Conservation (phyloP, 2,797 vertebrate species). For the Dryobates pubescens region DNA sequence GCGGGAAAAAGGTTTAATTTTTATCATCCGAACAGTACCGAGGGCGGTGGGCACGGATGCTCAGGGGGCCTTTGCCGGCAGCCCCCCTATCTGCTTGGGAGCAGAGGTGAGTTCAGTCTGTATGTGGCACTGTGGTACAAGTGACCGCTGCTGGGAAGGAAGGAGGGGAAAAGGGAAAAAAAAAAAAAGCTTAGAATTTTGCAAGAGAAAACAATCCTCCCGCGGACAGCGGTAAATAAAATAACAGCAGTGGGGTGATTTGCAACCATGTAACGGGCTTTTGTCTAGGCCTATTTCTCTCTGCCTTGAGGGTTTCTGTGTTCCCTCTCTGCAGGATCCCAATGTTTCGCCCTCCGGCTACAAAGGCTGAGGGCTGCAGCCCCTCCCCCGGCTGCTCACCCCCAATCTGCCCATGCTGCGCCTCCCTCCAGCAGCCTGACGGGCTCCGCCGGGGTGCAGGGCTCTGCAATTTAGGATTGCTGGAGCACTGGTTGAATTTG, state of each 20-base stretch:
- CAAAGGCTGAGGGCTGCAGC: conserved; percentile 82
- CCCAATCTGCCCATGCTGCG: conserved; percentile 78
- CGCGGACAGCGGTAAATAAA: conserved; percentile 84
- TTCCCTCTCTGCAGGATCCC: conserved; percentile 87
- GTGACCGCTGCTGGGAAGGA: conserved; percentile 40
- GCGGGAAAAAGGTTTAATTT: background rate
- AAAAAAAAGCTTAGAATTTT: conserved; percentile 73
- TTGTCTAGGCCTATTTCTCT: conserved; percentile 83
- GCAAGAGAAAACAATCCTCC: conserved; percentile 82
- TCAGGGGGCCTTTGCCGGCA: background rate
- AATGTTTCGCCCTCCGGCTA: conserved; percentile 82
- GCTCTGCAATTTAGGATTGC: conserved; percentile 68
- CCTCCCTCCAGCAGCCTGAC: conserved; percentile 74
- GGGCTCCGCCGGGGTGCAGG: conserved; percentile 68
- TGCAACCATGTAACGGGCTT: conserved; percentile 96
- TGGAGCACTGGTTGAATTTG: conserved; percentile 65
- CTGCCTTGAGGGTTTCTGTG: conserved; percentile 83
- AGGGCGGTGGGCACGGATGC: rapidly evolving
- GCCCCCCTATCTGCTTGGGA: background rate
- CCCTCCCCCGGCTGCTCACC: conserved; percentile 77
- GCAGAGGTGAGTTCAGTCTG: conserved; percentile 36
- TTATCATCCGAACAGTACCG: background rate
- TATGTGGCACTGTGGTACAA: conserved; percentile 62
- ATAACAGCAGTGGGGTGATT: conserved; percentile 92
- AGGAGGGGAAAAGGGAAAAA: background rate